Percentiles rank a stretch among this genome's conserved stretches.
Evolutionary conservation across 1,140 invertebrate species (phyloP).

Genomic region (Procambarus clarkii): DNA sequence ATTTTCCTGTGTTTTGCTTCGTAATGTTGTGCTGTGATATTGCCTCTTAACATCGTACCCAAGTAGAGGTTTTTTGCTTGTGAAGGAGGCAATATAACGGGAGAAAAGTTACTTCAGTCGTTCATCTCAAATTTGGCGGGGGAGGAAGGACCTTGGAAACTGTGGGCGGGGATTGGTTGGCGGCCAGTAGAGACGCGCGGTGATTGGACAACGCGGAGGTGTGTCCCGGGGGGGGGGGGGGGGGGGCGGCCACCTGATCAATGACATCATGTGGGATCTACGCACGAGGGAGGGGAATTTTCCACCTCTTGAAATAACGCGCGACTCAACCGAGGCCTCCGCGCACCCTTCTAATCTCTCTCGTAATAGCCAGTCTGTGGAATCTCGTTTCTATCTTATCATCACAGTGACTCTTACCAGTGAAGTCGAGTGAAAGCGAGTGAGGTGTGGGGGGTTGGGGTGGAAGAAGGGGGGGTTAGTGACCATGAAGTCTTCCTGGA

Average conservation of each 20-base stretch:
- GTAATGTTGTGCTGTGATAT: no score
- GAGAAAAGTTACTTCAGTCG: not conserved
- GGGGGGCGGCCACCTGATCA: not conserved
- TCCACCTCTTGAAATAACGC: not conserved
- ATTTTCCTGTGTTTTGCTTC: no score
- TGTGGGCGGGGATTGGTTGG: not conserved
- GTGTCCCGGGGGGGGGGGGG: not conserved
- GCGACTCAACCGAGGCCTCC: not conserved
- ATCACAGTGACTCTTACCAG: not conserved
- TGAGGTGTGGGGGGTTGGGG: not conserved
- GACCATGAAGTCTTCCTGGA: not conserved
- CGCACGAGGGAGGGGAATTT: conserved; percentile 8
- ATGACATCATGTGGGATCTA: not conserved
- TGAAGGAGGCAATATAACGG: not conserved
- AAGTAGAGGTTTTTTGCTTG: not conserved
- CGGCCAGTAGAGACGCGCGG: not conserved
- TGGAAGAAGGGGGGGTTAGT: not conserved
- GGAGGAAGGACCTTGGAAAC: not conserved
- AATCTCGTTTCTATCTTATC: not conserved
- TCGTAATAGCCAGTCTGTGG: not conserved
- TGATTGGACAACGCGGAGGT: conserved; percentile 9
- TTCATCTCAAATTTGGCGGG: not conserved
- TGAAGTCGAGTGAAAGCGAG: no score
- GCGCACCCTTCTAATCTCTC: not conserved
- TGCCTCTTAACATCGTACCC: no score